These are phyloP conservation scores for Argynnis bischoffii DNA, from an alignment of 2,888 invertebrate genomes.

Conservation along the genomic window DNA sequence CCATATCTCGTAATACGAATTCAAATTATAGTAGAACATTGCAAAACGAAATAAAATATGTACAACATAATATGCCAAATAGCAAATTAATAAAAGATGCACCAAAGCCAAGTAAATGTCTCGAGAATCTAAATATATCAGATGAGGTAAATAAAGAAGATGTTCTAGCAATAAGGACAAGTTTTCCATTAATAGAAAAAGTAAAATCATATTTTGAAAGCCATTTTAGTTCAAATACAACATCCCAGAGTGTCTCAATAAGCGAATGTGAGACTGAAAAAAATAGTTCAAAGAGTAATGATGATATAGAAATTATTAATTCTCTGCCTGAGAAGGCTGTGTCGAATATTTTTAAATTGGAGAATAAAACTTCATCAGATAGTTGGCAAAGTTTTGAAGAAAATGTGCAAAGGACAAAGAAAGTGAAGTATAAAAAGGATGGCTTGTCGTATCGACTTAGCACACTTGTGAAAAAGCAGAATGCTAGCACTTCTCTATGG, in stretches of 20 bases:
- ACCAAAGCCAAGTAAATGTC: not conserved
- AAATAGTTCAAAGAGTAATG: conserved; percentile 52
- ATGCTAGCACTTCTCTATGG: conserved; percentile 73
- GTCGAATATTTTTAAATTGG: conserved; percentile 39
- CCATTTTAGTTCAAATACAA: conserved; percentile 60
- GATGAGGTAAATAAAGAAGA: conserved; percentile 18
- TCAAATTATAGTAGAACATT: too few species aligned
- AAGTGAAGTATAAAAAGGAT: conserved; percentile 70
- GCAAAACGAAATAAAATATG: not conserved
- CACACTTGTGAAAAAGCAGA: conserved; percentile 71
- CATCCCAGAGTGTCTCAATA: conserved; percentile 60
- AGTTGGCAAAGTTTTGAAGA: conserved; percentile 16
- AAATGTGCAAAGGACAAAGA: conserved; percentile 48
- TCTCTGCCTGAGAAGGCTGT: conserved; percentile 46
- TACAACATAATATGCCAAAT: not conserved
- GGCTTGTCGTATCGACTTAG: conserved; percentile 71
- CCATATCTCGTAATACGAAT: not conserved
- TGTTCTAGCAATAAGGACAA: conserved; percentile 14
- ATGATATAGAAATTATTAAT: conserved; percentile 59
- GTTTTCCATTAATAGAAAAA: conserved; percentile 50
- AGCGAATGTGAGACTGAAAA: conserved; percentile 61
- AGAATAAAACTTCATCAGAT: conserved; percentile 22
- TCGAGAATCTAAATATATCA: conserved; percentile 2
- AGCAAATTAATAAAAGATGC: not conserved
- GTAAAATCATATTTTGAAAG: conserved; percentile 64